phyloP scores from a whole-genome alignment of 2,888 invertebrate species.

The Eucera pruinosa region DNA sequence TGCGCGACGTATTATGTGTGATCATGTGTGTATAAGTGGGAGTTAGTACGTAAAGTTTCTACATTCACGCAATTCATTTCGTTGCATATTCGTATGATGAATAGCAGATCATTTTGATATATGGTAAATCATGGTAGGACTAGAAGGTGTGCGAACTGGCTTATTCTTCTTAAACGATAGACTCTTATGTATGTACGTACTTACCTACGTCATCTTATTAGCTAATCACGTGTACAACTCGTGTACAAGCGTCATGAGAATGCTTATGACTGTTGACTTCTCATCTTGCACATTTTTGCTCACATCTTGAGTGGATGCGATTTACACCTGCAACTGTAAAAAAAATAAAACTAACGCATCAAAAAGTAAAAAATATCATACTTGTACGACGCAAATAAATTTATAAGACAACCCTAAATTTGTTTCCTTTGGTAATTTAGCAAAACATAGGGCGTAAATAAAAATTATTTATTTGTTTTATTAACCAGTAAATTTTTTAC shows the following conservation, averaged over 20 bases:
- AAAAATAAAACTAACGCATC: constrained; percentile 1
- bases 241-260: constrained; percentile 27
- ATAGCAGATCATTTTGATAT: constrained; percentile 14
- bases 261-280: constrained; percentile 13
- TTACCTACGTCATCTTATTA: constrained; percentile 32
- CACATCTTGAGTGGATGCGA: neutral
- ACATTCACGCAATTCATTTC: neutral
- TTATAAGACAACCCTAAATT: no score
- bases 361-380: no score
- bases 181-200: neutral
- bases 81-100: neutral
- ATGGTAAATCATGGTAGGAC: neutral
- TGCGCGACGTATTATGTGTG: no score
- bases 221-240: constrained; percentile 40
- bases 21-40: neutral
- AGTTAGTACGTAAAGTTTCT: neutral
- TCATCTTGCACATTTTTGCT: constrained; percentile 19
- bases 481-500: neutral
- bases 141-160: neutral
- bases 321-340: neutral
- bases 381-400: neutral
- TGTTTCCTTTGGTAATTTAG: neutral
- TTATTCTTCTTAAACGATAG: neutral
- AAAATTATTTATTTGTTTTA: neutral
- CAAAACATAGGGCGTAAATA: neutral